Conservation (phyloP, 2,113 vertebrate genomes). For the Colinus virginianus region DNA sequence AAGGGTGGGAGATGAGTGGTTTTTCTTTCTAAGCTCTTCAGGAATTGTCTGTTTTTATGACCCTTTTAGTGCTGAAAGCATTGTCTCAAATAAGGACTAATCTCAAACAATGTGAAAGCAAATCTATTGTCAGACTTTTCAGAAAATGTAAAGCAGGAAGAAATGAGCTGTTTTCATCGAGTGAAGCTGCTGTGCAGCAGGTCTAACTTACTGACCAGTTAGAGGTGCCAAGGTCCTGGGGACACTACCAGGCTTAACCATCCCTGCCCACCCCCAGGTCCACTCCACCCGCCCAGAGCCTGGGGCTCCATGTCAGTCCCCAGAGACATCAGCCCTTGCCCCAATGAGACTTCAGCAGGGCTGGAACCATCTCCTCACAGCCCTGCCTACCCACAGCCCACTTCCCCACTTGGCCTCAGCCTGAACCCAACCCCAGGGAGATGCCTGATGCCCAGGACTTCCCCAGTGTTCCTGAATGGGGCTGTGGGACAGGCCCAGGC, state of each 20-base stretch:
- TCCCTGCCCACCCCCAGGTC: neutral
- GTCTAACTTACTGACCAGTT: neutral
- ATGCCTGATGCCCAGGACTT: neutral
- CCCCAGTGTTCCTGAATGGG: neutral
- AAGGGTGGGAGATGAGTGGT: conserved; percentile 39
- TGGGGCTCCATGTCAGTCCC: neutral
- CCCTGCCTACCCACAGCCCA: neutral
- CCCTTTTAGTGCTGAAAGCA: conserved; percentile 63
- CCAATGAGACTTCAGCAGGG: fast-evolving
- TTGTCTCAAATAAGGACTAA: conserved; percentile 67
- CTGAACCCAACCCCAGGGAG: neutral
- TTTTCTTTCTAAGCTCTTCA: conserved; percentile 63
- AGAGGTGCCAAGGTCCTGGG: neutral
- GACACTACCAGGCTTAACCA: fast-evolving
- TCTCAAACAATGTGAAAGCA: conserved; percentile 51
- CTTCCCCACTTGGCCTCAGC: neutral
- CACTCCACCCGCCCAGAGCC: fast-evolving
- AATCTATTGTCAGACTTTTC: conserved; percentile 36
- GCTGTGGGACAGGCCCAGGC: neutral
- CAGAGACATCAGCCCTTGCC: fast-evolving
- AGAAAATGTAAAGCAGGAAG: conserved; percentile 50
- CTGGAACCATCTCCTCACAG: neutral
- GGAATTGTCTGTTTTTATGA: conserved; percentile 63
- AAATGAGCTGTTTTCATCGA: neutral
- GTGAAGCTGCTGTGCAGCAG: neutral